These are phyloP conservation scores for Haemorhous mexicanus DNA, from an alignment of 2,113 vertebrate species.

Conservation along the genomic window DNA sequence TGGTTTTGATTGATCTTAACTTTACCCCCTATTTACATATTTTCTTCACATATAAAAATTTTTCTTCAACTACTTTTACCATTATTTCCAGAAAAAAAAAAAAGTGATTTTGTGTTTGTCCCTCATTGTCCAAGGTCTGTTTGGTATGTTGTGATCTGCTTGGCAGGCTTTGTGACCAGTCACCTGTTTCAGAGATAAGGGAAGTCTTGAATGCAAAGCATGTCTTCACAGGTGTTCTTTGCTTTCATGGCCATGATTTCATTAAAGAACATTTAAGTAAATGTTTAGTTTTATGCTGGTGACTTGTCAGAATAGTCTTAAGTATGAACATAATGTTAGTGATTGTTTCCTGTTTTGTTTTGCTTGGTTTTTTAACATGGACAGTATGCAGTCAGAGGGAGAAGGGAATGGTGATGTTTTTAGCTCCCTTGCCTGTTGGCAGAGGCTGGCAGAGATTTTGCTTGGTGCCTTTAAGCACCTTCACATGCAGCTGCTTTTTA, in stretches of 20 bases:
- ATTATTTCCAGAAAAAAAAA: neutral
- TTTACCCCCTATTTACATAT: neutral
- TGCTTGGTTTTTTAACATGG: neutral
- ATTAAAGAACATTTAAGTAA: neutral
- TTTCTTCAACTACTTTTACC: neutral
- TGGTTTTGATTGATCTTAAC: neutral
- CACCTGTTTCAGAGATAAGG: neutral
- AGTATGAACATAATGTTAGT: neutral
- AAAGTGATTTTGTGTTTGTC: neutral
- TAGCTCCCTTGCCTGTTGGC: neutral
- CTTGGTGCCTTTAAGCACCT: neutral
- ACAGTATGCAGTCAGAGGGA: neutral
- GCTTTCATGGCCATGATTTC: neutral
- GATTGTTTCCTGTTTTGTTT: neutral
- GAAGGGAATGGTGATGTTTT: neutral
- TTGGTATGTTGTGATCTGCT: neutral
- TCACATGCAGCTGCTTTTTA: neutral
- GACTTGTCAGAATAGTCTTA: neutral
- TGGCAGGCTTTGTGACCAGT: neutral
- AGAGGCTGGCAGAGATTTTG: neutral
- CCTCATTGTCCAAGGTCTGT: neutral
- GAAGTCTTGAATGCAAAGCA: neutral
- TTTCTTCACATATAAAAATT: neutral
- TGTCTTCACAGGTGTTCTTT: fast-evolving
- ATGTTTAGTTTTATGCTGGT: neutral